phyloP scores from a whole-genome alignment of 2,888 invertebrate genomes.

The Lasioglossum malachurum region DNA sequence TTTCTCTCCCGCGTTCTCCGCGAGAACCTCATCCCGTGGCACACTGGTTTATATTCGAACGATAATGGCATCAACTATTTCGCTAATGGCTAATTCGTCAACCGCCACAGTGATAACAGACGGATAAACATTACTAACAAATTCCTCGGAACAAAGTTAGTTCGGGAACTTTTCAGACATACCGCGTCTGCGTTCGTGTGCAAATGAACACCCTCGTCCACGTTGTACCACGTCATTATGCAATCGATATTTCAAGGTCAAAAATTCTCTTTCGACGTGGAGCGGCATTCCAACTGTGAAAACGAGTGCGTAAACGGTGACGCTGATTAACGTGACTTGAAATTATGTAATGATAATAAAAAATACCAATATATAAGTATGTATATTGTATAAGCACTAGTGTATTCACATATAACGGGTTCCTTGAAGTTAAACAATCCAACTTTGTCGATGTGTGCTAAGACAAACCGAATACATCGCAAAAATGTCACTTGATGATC shows the following conservation, averaged over 20 bases:
- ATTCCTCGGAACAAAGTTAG: neutral
- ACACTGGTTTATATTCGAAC: neutral
- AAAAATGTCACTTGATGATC: neutral
- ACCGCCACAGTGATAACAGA: neutral
- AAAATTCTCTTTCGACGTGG: neutral
- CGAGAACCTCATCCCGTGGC: neutral
- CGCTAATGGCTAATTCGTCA: neutral
- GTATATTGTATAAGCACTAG: neutral
- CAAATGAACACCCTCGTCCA: conserved; percentile 15
- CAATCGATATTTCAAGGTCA: conserved; percentile 7
- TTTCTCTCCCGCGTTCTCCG: neutral
- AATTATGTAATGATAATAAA: conserved; percentile 13
- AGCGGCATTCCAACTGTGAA: conserved; percentile 28
- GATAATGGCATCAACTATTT: neutral
- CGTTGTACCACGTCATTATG: conserved; percentile 14
- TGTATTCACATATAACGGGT: neutral
- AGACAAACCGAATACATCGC: neutral
- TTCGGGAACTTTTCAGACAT: conserved; percentile 22
- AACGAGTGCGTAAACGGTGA: conserved; percentile 25
- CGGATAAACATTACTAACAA: conserved; percentile 7
- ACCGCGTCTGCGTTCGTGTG: conserved; percentile 18
- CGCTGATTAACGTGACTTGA: conserved; percentile 16
- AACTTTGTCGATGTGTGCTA: neutral
- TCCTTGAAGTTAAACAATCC: neutral
- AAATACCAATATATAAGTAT: conserved; percentile 3